A percentile compares a stretch with the other conserved stretches of the same genome.
These are phyloP conservation scores for Cassiopea xamachana DNA, from an alignment of 30 jellyfish, hydroid and myxozoan genomes.

Conservation along the genomic window DNA sequence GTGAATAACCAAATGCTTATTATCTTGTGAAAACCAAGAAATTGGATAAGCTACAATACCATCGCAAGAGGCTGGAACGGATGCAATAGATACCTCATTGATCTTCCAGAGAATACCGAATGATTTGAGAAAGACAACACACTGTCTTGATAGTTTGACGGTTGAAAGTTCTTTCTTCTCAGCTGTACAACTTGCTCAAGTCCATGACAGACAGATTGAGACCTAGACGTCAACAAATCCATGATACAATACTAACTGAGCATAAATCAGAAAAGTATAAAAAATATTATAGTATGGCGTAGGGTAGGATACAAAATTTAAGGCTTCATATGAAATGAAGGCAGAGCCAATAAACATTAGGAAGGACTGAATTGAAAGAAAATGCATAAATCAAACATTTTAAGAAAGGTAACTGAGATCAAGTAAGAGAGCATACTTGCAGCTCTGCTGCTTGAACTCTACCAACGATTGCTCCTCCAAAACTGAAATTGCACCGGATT, in stretches of 20 bases:
- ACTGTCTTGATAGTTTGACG: constrained; percentile 47
- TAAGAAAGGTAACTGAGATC: no score
- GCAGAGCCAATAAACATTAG: no score
- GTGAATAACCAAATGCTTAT: no score
- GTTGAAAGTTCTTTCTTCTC: constrained; percentile 72
- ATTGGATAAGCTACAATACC: constrained; percentile 40
- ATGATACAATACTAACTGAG: no score
- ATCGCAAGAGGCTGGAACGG: constrained; percentile 91
- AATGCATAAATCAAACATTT: no score
- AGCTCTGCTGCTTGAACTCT: constrained; percentile 57
- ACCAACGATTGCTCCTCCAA: constrained; percentile 62
- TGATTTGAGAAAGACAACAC: constrained; percentile 78
- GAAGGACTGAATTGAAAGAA: no score
- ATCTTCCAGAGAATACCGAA: constrained; percentile 75
- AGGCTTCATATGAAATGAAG: no score
- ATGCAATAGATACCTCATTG: constrained; percentile 72
- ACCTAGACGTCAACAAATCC: constrained; percentile 28
- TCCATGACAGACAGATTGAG: constrained; percentile 76
- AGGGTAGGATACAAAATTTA: no score
- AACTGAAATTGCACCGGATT: constrained; percentile 60
- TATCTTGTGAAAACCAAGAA: no score
- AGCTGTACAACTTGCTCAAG: constrained; percentile 70
- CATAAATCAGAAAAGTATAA: no score
- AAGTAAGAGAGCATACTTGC: constrained; percentile 65
- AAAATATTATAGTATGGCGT: no score